Conservation (phyloP, 2,888 invertebrate genomes). For the Drosophila limbata region DNA sequence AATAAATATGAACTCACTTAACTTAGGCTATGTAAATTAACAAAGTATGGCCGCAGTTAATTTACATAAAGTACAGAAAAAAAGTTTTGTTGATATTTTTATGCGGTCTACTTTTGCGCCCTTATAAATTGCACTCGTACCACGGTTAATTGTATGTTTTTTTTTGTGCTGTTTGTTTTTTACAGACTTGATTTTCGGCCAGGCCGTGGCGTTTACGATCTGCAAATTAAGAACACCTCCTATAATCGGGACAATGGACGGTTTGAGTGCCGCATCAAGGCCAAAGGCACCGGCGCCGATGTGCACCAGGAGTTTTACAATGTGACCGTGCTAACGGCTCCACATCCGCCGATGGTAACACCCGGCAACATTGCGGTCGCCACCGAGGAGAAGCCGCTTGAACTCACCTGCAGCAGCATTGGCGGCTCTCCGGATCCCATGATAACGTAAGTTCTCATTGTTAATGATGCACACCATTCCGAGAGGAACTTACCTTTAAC, state of each 20-base stretch:
- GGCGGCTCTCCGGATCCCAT: conserved; percentile 96
- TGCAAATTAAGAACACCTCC: conserved; percentile 94
- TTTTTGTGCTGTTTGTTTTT: conserved; percentile 38
- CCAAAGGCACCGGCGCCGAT: conserved; percentile 92
- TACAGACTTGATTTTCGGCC: conserved; percentile 92
- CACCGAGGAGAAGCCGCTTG: conserved; percentile 92
- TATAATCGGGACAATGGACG: conserved; percentile 96
- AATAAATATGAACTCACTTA: conserved; percentile 18
- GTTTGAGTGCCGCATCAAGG: conserved; percentile 96
- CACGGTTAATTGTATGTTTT: conserved; percentile 1
- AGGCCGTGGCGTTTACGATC: conserved; percentile 93
- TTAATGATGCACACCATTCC: conserved; percentile 27
- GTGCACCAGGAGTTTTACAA: conserved; percentile 93
- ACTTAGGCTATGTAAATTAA: conserved; percentile 44
- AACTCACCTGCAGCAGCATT: conserved; percentile 92
- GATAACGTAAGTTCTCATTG: conserved; percentile 87
- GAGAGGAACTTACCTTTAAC: too few species aligned
- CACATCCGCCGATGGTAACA: conserved; percentile 91
- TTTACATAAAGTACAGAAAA: conserved; percentile 67
- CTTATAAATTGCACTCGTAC: conserved; percentile 18
- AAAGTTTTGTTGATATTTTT: conserved; percentile 22
- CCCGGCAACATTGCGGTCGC: conserved; percentile 92
- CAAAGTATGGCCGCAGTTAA: conserved; percentile 51
- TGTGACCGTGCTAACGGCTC: conserved; percentile 94
- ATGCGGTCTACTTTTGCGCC: conserved; percentile 5